Conservation (phyloP, 2,888 invertebrate genomes). For the Erynnis tages region DNA sequence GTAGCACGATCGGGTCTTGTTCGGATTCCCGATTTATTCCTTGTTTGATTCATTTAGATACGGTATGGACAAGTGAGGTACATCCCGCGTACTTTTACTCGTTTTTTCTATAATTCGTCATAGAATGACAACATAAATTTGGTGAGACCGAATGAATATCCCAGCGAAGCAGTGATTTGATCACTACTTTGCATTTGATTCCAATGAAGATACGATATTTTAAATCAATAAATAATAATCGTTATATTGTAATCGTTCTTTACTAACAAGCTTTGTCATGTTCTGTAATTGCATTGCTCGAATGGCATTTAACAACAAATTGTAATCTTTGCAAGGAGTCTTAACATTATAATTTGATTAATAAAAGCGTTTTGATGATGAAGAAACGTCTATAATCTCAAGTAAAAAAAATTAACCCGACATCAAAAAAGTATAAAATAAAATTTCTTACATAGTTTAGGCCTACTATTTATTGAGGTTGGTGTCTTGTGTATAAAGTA, state of each 20-base stretch:
- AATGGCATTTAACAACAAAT: not conserved
- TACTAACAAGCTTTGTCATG: conserved; percentile 3
- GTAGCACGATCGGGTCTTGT: conserved; percentile 55
- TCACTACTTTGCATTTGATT: not conserved
- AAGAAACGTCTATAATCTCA: too few relatives aligned
- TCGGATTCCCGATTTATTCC: conserved; percentile 55
- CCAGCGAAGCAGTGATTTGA: not conserved
- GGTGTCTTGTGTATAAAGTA: too few relatives aligned
- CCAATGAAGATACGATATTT: not conserved
- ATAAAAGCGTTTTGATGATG: too few relatives aligned
- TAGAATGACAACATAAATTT: not conserved
- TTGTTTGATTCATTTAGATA: conserved; percentile 43
- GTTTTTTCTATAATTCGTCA: conserved; percentile 12
- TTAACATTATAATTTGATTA: too few relatives aligned
- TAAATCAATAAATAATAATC: not conserved
- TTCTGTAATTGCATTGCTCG: conserved; percentile 1
- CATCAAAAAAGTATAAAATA: too few relatives aligned
- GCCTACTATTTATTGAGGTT: too few relatives aligned
- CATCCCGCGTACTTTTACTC: not conserved
- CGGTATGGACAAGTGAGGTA: conserved; percentile 24
- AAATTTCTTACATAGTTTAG: too few relatives aligned
- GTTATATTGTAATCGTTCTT: not conserved
- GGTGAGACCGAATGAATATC: conserved; percentile 11
- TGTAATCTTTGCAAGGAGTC: not conserved
- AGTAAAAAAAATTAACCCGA: too few relatives aligned